Evolutionary conservation across 2,113 vertebrate genomes (phyloP).

Genomic region (Alligator sinensis): DNA sequence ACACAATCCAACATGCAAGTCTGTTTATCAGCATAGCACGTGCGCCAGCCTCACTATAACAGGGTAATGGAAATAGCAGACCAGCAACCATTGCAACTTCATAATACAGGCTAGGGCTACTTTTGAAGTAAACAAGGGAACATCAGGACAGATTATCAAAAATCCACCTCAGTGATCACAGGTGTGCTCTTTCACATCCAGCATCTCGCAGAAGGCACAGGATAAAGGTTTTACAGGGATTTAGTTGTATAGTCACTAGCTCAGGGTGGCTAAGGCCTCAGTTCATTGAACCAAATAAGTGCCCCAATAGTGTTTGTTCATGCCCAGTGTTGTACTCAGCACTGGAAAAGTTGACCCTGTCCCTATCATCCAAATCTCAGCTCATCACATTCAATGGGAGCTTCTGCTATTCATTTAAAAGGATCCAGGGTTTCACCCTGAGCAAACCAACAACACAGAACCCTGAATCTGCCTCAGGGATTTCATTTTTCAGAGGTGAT

Average conservation of each 20-base stretch:
- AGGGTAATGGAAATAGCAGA: not conserved
- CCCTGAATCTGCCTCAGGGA: not conserved
- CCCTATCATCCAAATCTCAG: not conserved
- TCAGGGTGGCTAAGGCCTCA: not conserved
- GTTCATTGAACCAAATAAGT: not conserved
- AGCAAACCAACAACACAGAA: not conserved
- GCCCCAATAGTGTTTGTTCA: not conserved
- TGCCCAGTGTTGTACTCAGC: not conserved
- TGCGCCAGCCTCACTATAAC: not conserved
- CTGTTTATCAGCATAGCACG: not conserved
- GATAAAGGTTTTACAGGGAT: not conserved
- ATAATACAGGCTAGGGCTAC: not conserved
- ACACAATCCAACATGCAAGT: not conserved
- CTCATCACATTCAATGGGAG: not conserved
- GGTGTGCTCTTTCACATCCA: fast-evolving
- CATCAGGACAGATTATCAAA: not conserved
- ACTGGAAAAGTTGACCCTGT: not conserved
- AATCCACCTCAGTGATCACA: not conserved
- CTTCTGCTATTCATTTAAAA: not conserved
- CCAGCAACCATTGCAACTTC: not conserved
- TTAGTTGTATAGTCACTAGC: not conserved
- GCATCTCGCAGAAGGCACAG: fast-evolving
- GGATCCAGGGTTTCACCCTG: not conserved
- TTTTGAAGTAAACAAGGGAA: not conserved
- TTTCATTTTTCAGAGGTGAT: not conserved